Conservation (phyloP, 2,797 vertebrate species). For the Leptodactylus fallax region DNA sequence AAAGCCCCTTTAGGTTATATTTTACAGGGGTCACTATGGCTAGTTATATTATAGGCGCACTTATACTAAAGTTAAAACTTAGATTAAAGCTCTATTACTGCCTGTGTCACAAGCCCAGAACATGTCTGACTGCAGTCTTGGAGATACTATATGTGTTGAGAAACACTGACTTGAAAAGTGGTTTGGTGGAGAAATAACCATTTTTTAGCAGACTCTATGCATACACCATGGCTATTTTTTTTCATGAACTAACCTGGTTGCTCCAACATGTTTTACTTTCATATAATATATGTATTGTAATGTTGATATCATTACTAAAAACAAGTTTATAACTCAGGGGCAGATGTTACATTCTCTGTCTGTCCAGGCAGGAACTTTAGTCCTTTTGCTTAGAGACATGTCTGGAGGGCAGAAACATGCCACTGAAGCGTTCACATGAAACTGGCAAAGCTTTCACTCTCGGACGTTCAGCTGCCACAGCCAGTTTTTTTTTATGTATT, state of each 20-base stretch:
- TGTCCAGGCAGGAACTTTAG: background rate
- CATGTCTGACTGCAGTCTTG: too few species aligned
- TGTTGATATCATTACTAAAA: background rate
- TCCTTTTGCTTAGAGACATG: background rate
- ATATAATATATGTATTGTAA: too few species aligned
- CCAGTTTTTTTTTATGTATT: conserved; percentile 36
- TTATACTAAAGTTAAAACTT: background rate
- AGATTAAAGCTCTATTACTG: too few species aligned
- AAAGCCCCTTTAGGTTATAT: background rate
- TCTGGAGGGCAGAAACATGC: conserved; percentile 12
- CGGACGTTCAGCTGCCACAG: conserved; percentile 2
- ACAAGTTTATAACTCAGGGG: background rate
- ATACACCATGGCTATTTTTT: too few species aligned
- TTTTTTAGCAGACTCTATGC: too few species aligned
- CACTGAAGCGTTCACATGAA: conserved; percentile 28
- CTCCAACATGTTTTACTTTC: too few species aligned
- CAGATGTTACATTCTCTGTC: background rate
- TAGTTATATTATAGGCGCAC: background rate
- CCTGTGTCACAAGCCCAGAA: too few species aligned
- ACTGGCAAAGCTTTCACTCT: conserved; percentile 22
- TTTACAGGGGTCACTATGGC: background rate
- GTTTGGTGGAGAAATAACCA: too few species aligned
- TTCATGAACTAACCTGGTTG: too few species aligned
- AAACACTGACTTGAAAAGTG: too few species aligned
- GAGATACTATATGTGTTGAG: too few species aligned